These are phyloP conservation scores for Ariolimax columbianus DNA, from an alignment of 2,888 invertebrate species.

Conservation along the genomic window DNA sequence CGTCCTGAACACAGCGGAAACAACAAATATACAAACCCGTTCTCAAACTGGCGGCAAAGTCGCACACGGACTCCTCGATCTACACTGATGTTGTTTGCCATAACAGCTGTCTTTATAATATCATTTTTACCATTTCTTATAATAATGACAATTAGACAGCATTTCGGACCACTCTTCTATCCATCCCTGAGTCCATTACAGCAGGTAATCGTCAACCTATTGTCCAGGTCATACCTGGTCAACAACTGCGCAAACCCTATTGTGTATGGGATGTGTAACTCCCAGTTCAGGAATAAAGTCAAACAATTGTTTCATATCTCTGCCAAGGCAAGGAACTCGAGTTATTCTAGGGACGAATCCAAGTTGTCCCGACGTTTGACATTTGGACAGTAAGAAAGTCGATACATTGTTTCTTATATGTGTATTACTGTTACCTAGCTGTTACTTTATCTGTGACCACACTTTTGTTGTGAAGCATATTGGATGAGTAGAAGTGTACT, in stretches of 20 bases:
- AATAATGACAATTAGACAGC: constrained; percentile 55
- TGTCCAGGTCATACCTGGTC: constrained; percentile 59
- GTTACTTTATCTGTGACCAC: too few species aligned
- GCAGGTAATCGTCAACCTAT: constrained; percentile 57
- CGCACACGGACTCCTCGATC: constrained; percentile 49
- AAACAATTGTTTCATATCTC: constrained; percentile 40
- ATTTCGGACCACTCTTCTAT: constrained; percentile 52
- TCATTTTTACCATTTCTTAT: constrained; percentile 61
- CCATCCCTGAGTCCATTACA: constrained; percentile 42
- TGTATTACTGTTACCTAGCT: too few species aligned
- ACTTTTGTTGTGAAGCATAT: too few species aligned
- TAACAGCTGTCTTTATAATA: constrained; percentile 59
- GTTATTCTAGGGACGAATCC: constrained; percentile 24
- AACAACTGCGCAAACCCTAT: constrained; percentile 62
- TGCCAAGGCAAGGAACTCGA: background rate
- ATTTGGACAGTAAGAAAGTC: too few species aligned
- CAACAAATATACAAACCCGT: background rate
- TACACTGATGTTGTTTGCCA: constrained; percentile 58
- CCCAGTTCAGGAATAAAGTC: constrained; percentile 57
- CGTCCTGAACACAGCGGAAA: background rate
- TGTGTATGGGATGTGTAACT: constrained; percentile 59
- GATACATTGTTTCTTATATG: too few species aligned
- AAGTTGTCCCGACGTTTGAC: constrained; percentile 8
- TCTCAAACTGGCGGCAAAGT: constrained; percentile 24
- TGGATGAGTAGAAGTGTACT: too few species aligned